Evolutionary conservation across 2,888 invertebrate species (phyloP).

Genomic region (Erannis defoliaria): DNA sequence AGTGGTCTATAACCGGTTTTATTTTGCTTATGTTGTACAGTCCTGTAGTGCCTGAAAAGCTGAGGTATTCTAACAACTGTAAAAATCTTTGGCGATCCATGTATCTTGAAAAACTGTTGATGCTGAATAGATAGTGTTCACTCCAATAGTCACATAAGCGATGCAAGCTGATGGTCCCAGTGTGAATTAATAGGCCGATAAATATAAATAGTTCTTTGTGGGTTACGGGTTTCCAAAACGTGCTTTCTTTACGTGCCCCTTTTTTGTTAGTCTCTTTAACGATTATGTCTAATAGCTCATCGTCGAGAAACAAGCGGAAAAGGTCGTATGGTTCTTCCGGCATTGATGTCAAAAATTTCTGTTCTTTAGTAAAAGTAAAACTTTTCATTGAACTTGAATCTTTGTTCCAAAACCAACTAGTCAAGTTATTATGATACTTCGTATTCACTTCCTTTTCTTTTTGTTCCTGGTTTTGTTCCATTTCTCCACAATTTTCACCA

Average conservation of each 20-base stretch:
- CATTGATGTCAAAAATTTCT: conserved; percentile 38
- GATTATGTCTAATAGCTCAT: conserved; percentile 31
- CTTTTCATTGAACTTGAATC: conserved; percentile 11
- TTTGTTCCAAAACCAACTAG: not conserved
- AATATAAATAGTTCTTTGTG: conserved; percentile 13
- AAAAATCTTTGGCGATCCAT: conserved; percentile 20
- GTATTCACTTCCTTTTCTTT: not conserved
- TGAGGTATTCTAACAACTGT: conserved; percentile 12
- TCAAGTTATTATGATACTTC: not conserved
- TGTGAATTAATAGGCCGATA: conserved; percentile 24
- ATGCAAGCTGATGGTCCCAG: conserved; percentile 15
- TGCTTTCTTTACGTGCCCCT: too few species aligned
- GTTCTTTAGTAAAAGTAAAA: conserved; percentile 31
- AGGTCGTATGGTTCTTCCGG: conserved; percentile 44
- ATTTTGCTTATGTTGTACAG: not conserved
- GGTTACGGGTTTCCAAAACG: conserved; percentile 1
- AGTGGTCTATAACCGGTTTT: conserved; percentile 21
- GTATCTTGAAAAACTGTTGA: conserved; percentile 7
- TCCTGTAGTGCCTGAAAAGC: conserved; percentile 4
- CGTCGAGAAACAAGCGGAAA: conserved; percentile 44
- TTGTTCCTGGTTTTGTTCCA: not conserved
- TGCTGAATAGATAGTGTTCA: conserved; percentile 13
- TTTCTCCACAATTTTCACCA: not conserved
- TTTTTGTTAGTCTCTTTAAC: conserved; percentile 7
- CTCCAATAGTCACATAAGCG: conserved; percentile 25